These are phyloP conservation scores for Cyanistes caeruleus DNA, from an alignment of 2,113 vertebrate species.

Conservation along the genomic window DNA sequence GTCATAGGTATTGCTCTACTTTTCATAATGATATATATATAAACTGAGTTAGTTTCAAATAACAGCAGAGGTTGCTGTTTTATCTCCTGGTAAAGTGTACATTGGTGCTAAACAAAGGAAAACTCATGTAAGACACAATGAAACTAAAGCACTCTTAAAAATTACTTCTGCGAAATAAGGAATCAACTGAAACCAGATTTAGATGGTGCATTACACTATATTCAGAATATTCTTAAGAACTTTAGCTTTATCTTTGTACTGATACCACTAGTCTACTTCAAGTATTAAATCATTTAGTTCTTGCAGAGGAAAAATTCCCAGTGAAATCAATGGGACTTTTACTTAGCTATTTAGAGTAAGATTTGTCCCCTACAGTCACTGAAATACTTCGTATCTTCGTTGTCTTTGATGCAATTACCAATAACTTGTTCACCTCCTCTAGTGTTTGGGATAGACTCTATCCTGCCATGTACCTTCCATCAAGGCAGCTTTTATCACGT, in stretches of 20 bases:
- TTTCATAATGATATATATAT: not conserved
- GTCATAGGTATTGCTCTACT: not conserved
- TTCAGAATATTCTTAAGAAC: not conserved
- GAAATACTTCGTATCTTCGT: not conserved
- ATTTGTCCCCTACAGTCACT: not conserved
- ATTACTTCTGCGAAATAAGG: not conserved
- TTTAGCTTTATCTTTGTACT: not conserved
- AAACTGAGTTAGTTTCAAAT: not conserved
- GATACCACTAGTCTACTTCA: not conserved
- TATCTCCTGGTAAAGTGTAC: not conserved
- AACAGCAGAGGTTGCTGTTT: not conserved
- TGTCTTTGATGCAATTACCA: not conserved
- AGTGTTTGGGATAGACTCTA: not conserved
- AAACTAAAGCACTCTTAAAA: not conserved
- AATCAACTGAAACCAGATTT: not conserved
- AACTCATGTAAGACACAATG: not conserved
- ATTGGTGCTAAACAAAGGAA: not conserved
- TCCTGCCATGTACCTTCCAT: not conserved
- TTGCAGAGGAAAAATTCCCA: not conserved
- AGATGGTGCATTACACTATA: not conserved
- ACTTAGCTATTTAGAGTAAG: not conserved
- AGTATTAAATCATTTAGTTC: not conserved
- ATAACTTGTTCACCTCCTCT: not conserved
- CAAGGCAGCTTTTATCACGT: not conserved
- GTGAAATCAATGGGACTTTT: not conserved